Conservation (phyloP, 2,797 vertebrate species). For the Naso thynnoides region DNA sequence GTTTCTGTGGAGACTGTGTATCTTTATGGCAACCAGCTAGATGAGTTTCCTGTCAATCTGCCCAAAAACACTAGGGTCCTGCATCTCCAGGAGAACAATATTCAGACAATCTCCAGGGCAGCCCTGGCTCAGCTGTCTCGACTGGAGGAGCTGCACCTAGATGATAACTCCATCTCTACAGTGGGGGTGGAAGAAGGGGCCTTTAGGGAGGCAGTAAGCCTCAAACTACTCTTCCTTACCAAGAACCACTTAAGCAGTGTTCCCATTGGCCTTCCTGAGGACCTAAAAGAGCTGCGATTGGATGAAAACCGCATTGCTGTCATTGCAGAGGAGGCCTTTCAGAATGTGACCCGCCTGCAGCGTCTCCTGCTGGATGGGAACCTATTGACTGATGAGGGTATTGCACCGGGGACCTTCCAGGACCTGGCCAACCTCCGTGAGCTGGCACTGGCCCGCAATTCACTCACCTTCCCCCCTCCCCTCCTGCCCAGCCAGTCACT, state of each 20-base stretch:
- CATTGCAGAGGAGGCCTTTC: conserved; percentile 95
- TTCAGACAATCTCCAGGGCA: conserved; percentile 95
- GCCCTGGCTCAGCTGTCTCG: conserved; percentile 93
- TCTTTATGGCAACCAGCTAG: conserved; percentile 97
- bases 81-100: conserved; percentile 99
- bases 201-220: conserved; percentile 94
- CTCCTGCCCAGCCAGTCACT: conserved; percentile 92
- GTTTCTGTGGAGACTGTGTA: conserved; percentile 94
- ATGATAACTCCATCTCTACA: conserved; percentile 98
- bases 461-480: conserved; percentile 91
- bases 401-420: conserved; percentile 94
- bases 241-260: conserved; percentile 99
- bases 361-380: conserved; percentile 96
- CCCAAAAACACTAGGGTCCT: conserved; percentile 94
- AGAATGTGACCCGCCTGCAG: conserved; percentile 94
- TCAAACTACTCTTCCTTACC: conserved; percentile 96
- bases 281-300: conserved; percentile 93
- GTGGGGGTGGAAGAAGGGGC: conserved; percentile 98
- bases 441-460: conserved; percentile 94
- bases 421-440: conserved; percentile 93
- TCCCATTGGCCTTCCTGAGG: conserved; percentile 94
- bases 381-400: conserved; percentile 94
- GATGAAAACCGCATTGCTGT: conserved; percentile 96
- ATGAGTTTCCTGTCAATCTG: conserved; percentile 97
- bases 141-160: conserved; percentile 95